Base-by-base conservation (phyloP, 2,888 invertebrate species). In the Uloborus plumipes region DNA sequence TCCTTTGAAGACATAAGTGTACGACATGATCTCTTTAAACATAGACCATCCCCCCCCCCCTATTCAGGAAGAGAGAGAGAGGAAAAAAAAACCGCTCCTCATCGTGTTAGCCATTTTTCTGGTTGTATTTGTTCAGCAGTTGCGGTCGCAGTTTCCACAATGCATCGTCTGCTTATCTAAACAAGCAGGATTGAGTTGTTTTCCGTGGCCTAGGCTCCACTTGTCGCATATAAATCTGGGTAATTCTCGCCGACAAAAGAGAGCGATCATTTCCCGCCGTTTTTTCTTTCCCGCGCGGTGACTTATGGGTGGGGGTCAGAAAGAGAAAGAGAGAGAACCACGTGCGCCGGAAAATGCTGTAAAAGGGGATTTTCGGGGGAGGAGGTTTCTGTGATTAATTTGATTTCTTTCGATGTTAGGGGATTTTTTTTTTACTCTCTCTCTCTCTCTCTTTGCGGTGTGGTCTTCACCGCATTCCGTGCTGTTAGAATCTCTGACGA, bases 131-230 rank as follows among this genome's bases (percentile, higher is more conserved):
- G 47, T 64, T 47, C 64, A 64, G 64, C 64, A 64, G 64, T 20
- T 20, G 59, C 18, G 18, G 18, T 26, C 22, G 13, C 14, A 20
- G 31, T n/a, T 64, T 49, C 47, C 64, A n/a, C 18, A 47, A 64
- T 64, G 39, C 18, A 47, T 39, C 9, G 18, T 18, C 18, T 47
- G 64, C 70, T 70, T 81, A 81, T 70, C 74, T 49, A 81, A 81
- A 81, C 80, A 81, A 73, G 79, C 79, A 71, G 80, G 80, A 81
- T 81, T 81, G 80, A 81, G 80, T 74, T 81, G 80, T 81, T 81
- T 81, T 81, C 64, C 26, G 69, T 31, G 49, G 22, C 50, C 64
- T 58, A 74, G 74, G 50, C 74, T 81, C 80, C 80, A 81, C 80
- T 81, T 81, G 80, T 74, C 80, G 80, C 50, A 70, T 50, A 74